These are phyloP conservation scores for Magallana angulata DNA, from an alignment of 1,140 invertebrate species.

Conservation along the genomic window DNA sequence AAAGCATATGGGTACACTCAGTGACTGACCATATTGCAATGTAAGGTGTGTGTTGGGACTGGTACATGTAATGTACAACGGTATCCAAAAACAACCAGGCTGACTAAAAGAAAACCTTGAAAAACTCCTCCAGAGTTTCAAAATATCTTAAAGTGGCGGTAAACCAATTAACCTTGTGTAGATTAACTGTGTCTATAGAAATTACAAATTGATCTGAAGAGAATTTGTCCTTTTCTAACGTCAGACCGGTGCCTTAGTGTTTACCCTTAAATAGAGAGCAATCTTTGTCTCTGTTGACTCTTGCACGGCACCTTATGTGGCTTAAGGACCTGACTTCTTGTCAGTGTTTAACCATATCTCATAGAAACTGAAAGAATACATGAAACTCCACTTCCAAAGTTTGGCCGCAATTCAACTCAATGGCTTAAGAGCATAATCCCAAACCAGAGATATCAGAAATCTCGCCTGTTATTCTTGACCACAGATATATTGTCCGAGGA, in stretches of 20 bases:
- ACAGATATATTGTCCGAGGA: not conserved
- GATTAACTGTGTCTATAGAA: slow-evolving; percentile 17
- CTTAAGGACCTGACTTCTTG: not conserved
- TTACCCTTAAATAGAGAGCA: not conserved
- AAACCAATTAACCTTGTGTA: no score
- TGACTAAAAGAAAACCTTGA: not conserved
- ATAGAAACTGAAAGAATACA: not conserved
- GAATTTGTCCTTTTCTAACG: slow-evolving; percentile 15
- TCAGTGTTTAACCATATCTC: slow-evolving; percentile 27
- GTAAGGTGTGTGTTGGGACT: not conserved
- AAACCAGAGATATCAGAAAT: not conserved
- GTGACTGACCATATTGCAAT: no score
- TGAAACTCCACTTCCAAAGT: not conserved
- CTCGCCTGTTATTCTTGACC: not conserved
- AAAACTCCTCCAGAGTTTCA: not conserved
- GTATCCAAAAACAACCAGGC: not conserved
- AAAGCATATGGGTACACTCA: no score
- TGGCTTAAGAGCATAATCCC: not conserved
- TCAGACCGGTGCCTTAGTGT: not conserved
- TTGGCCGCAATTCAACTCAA: not conserved
- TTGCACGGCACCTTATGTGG: not conserved
- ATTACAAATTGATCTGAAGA: slow-evolving; percentile 17
- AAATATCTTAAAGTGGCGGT: not conserved
- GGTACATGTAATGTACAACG: not conserved
- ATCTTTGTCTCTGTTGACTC: slow-evolving; percentile 11